phyloP scores from a whole-genome alignment of 2,888 invertebrate species.

The Tenthredo amoena region DNA sequence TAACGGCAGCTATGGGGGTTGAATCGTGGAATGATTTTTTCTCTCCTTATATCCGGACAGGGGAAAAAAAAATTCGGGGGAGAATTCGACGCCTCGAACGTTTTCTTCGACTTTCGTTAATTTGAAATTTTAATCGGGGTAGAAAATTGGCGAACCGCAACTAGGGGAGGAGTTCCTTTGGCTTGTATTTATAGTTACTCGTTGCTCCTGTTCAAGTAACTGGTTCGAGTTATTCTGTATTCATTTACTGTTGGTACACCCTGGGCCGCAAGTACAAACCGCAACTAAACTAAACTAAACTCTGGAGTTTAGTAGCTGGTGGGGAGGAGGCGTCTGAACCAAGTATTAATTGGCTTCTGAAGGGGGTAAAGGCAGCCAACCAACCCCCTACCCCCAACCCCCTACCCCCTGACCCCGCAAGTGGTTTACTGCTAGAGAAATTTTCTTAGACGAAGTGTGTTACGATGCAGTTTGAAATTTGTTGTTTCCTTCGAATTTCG shows the following conservation, averaged over 20 bases:
- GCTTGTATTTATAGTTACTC: not conserved
- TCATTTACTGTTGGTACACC: not conserved
- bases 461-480: not conserved
- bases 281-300: slow-evolving; percentile 3
- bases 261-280: not conserved
- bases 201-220: not conserved
- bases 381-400: not conserved
- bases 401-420: not conserved
- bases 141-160: not conserved
- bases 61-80: no score
- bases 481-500: not conserved
- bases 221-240: slow-evolving; percentile 6
- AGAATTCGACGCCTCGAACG: no score
- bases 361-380: not conserved
- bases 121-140: not conserved
- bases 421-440: not conserved
- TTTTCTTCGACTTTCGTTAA: no score
- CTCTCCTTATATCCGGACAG: not conserved
- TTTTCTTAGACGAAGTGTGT: not conserved
- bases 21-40: not conserved
- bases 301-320: not conserved
- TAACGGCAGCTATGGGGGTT: not conserved
- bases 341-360: slow-evolving; percentile 17
- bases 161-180: not conserved
- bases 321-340: not conserved